phyloP scores from a whole-genome alignment of 2,113 vertebrate species.

The Odontesthes bonariensis region DNA sequence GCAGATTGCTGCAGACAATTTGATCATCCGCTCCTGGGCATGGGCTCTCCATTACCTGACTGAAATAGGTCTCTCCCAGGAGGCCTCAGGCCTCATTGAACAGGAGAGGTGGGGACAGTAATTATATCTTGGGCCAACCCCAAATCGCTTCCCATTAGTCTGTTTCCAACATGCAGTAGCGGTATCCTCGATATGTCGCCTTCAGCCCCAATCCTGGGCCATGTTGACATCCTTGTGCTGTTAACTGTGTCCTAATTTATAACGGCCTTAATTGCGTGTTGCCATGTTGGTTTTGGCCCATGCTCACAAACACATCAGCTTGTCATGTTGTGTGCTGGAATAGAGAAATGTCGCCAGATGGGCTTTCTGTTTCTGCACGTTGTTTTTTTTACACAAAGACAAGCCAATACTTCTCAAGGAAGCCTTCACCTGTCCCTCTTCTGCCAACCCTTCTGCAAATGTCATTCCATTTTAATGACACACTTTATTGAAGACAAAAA shows the following conservation, averaged over 20 bases:
- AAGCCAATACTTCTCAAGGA: conserved; percentile 6
- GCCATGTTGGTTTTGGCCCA: conserved; percentile 72
- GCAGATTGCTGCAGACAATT: conserved; percentile 76
- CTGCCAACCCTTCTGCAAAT: neutral
- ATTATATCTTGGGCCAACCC: conserved; percentile 82
- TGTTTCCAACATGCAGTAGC: conserved; percentile 55
- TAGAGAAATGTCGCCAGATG: conserved; percentile 33
- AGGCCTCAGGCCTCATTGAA: conserved; percentile 82
- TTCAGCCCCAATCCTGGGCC: conserved; percentile 54
- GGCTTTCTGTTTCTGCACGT: conserved; percentile 30
- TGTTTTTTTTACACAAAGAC: conserved; percentile 24
- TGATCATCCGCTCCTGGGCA: conserved; percentile 71
- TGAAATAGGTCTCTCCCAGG: conserved; percentile 79
- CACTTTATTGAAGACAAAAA: neutral
- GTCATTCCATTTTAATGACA: neutral
- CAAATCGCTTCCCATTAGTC: conserved; percentile 84
- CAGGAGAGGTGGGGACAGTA: conserved; percentile 81
- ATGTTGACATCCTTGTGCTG: conserved; percentile 51
- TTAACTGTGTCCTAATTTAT: conserved; percentile 70
- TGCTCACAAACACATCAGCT: conserved; percentile 66
- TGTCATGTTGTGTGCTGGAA: conserved; percentile 39
- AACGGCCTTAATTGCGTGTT: conserved; percentile 67
- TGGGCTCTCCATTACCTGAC: conserved; percentile 79
- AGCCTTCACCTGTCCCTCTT: neutral
- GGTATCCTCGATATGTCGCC: conserved; percentile 74